phyloP scores from a whole-genome alignment of 2,888 invertebrate genomes.

The Tinea pellionella region DNA sequence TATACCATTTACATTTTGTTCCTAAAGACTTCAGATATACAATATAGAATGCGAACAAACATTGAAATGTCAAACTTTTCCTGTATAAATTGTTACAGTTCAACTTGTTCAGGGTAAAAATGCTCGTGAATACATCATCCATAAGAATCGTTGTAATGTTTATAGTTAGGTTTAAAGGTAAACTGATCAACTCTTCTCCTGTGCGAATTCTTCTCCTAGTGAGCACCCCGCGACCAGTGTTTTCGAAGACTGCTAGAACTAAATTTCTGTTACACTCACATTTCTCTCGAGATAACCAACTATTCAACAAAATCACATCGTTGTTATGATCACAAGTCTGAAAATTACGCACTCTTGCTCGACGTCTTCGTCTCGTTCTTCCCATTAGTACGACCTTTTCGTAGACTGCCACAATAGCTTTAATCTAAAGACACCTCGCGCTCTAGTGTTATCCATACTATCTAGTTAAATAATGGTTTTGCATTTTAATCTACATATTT shows the following conservation, averaged over 20 bases:
- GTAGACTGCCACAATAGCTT: background rate
- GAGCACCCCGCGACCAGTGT: slow-evolving; percentile 81
- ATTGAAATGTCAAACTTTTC: slow-evolving; percentile 72
- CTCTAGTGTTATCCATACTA: too few species aligned
- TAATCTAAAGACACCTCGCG: background rate
- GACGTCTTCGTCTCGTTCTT: slow-evolving; percentile 55
- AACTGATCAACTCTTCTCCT: slow-evolving; percentile 71
- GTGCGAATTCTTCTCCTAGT: slow-evolving; percentile 65
- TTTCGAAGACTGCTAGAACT: slow-evolving; percentile 66
- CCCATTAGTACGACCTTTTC: slow-evolving; percentile 44
- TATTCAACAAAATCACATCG: slow-evolving; percentile 56
- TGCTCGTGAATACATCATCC: slow-evolving; percentile 62
- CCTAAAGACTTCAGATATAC: slow-evolving; percentile 73
- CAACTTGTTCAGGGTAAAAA: slow-evolving; percentile 47
- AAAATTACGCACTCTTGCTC: slow-evolving; percentile 36
- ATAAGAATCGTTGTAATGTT: slow-evolving; percentile 68
- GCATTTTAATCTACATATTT: too few species aligned
- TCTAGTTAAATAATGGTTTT: too few species aligned
- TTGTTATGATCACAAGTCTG: slow-evolving; percentile 37
- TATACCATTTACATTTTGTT: slow-evolving; percentile 65
- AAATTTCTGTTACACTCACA: slow-evolving; percentile 70
- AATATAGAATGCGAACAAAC: slow-evolving; percentile 80
- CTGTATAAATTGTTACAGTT: slow-evolving; percentile 50
- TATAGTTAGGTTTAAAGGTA: slow-evolving; percentile 72
- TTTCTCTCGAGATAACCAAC: slow-evolving; percentile 64